phyloP scores from a whole-genome alignment of 2,797 vertebrate genomes.

The Cephalopachus bancanus region DNA sequence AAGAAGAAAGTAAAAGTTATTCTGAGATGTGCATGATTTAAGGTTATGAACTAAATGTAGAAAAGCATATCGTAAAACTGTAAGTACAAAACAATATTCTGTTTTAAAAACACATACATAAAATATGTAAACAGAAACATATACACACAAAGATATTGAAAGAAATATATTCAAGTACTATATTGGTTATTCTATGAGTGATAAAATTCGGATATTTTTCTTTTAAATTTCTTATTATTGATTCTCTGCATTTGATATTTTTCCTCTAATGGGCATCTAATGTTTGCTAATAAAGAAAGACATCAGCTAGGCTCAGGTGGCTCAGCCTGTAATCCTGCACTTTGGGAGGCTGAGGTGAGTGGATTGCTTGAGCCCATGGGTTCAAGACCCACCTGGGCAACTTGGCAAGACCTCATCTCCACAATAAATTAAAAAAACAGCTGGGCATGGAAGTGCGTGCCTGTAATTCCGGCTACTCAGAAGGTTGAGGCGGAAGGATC shows the following conservation, averaged over 20 bases:
- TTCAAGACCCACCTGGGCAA: no score
- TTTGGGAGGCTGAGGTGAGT: no score
- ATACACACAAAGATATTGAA: background rate
- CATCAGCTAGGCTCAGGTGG: background rate
- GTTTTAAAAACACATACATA: constrained; percentile 17
- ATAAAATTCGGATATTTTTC: background rate
- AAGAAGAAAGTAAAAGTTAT: background rate
- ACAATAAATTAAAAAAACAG: no score
- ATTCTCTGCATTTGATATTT: constrained; percentile 57
- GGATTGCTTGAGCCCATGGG: no score
- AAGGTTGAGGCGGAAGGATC: no score
- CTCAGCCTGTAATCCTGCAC: no score
- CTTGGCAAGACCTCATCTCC: no score
- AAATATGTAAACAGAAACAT: background rate
- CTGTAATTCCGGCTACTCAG: no score
- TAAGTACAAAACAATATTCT: background rate
- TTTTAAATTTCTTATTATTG: background rate
- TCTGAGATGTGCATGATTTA: constrained; percentile 34
- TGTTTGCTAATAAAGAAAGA: background rate
- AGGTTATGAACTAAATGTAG: background rate
- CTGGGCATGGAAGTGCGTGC: no score
- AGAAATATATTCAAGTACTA: background rate
- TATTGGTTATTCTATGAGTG: background rate
- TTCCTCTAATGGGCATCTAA: constrained; percentile 42
- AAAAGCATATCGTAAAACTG: background rate